A percentile compares a stretch with the other conserved stretches of the same genome.
These are phyloP conservation scores for Polypterus bichir DNA, from an alignment of 2,113 vertebrate species.

Conservation along the genomic window DNA sequence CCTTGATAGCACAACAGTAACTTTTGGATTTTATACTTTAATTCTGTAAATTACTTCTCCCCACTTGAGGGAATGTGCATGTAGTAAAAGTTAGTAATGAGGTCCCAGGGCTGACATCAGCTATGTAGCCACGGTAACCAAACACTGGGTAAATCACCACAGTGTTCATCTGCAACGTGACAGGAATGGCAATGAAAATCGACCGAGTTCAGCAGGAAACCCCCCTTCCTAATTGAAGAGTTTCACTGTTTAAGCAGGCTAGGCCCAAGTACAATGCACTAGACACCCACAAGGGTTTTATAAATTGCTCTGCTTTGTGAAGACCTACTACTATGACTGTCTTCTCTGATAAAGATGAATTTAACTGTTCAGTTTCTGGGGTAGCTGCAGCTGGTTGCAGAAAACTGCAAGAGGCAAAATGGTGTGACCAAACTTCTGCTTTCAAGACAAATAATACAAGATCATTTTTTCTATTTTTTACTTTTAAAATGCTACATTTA, in stretches of 20 bases:
- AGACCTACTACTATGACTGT: background rate
- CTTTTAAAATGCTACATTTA: too few species aligned
- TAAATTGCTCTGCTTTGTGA: slow-evolving; percentile 2
- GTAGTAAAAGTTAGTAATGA: slow-evolving; percentile 28
- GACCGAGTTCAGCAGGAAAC: slow-evolving; percentile 22
- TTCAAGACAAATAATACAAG: background rate
- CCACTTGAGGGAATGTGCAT: slow-evolving; percentile 8
- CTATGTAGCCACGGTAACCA: slow-evolving; percentile 58
- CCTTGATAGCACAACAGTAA: background rate
- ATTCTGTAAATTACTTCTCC: slow-evolving; percentile 5
- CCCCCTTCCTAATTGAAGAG: slow-evolving; percentile 27
- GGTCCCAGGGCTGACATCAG: slow-evolving; percentile 40
- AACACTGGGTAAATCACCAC: slow-evolving; percentile 43
- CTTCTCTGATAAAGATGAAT: background rate
- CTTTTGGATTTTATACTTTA: background rate
- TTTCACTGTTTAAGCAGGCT: slow-evolving; percentile 15
- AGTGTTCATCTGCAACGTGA: slow-evolving; percentile 47
- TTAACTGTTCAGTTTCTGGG: slow-evolving; percentile 4
- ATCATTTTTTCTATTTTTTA: too few species aligned
- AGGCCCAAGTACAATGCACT: background rate
- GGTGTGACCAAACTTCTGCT: background rate
- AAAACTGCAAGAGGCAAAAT: background rate
- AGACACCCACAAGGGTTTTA: background rate
- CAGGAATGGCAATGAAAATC: slow-evolving; percentile 44
- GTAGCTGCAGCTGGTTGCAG: background rate